Evolutionary conservation across 2,113 vertebrate genomes (phyloP), one percentile per base, ranked within the genome.

Genomic region (Perca schrenkii): DNA sequence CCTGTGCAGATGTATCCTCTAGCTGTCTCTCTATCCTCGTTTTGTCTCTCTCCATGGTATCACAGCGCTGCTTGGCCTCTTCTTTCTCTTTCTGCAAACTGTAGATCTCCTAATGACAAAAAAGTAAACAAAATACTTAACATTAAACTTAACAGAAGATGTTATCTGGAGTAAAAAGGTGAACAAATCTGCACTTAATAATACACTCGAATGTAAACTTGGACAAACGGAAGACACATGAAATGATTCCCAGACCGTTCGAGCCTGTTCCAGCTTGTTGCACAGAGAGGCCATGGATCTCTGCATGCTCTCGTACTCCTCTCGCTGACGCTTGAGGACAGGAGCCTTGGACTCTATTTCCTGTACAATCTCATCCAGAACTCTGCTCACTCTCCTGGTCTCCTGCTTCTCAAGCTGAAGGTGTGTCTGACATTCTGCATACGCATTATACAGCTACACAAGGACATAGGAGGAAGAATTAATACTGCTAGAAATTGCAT

Each of bases 281-380:
- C 97, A 98, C 54, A 99, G 94, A 82, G 96, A 98, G 1, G 96
- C 94, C 91, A 99, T 97, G 79, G 98, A 97, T 77, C 95, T 97
- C 91, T 98, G 97, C 53, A 97, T 97, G 62, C 96, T 95, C 70
- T 99, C 98, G 17, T 98, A 98, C 74, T 99, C 98, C 82, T 99
- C 98, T 31, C 96, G 94, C 74, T 99, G 98, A 6, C 97, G 96
- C 92, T 96, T 98, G 53, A 99, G 89, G 74, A 99, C 95, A 0
- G 98, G 97, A 0, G 98, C 98, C 93, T 99, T 99, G 63, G 96
- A 96, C 93, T 99, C 98, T 11, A 99, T 97, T 90, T 99, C 98
- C 87, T 96, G 96, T 25, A 98, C 95, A 66, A 98, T 98, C 93
- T 99, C 98, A 91, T 98, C 97, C 89, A 99, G 92, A 13, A 97